phyloP scores from a whole-genome alignment of 2,888 invertebrate genomes.

The Idaea aversata region DNA sequence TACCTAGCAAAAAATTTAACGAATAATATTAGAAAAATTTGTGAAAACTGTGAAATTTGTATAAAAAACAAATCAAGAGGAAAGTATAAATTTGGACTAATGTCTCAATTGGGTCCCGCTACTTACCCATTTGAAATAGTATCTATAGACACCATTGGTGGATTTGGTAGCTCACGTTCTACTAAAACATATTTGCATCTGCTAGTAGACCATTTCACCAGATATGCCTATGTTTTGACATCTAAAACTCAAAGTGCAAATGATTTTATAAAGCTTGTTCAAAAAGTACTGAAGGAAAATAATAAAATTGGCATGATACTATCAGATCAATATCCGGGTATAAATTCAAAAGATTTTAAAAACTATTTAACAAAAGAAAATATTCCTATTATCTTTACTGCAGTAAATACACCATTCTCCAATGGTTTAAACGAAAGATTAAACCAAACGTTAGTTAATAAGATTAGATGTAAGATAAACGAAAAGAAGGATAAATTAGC shows the following conservation, averaged over 20 bases:
- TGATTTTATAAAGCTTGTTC: conserved; percentile 30
- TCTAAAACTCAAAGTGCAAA: conserved; percentile 29
- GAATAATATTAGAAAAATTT: conserved; percentile 14
- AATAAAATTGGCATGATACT: conserved; percentile 24
- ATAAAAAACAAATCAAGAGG: conserved; percentile 31
- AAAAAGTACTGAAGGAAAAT: conserved; percentile 11
- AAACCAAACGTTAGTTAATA: conserved; percentile 33
- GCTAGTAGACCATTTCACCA: conserved; percentile 13
- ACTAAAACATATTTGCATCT: conserved; percentile 26
- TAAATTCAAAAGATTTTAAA: conserved; percentile 11
- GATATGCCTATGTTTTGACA: conserved; percentile 30
- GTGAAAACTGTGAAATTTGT: conserved; percentile 24
- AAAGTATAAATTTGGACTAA: conserved; percentile 27
- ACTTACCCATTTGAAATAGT: conserved; percentile 27
- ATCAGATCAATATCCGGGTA: conserved; percentile 28
- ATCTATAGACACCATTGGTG: conserved; percentile 31
- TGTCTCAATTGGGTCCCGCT: conserved; percentile 33
- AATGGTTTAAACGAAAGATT: conserved; percentile 32
- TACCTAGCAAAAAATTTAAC: not conserved
- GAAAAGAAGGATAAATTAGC: conserved; percentile 29
- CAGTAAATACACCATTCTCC: conserved; percentile 10
- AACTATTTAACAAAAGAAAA: conserved; percentile 14
- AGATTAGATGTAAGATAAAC: conserved; percentile 36
- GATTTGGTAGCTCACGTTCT: conserved; percentile 30
- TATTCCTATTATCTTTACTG: conserved; percentile 37